These are phyloP conservation scores for Hydractinia symbiolongicarpus DNA, from an alignment of 30 jellyfish, hydroid and myxozoan species.

Conservation along the genomic window DNA sequence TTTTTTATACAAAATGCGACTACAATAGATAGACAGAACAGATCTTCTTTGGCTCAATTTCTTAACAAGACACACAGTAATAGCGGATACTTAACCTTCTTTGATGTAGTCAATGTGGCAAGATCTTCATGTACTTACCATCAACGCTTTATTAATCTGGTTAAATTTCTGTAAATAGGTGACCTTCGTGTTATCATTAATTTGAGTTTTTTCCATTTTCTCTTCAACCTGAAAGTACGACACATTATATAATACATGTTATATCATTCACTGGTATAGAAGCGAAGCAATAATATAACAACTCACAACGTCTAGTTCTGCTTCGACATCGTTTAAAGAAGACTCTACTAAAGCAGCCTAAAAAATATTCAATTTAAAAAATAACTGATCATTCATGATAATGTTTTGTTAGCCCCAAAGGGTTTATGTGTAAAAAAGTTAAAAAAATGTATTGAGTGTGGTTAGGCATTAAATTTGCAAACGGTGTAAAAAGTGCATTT, in stretches of 20 bases:
- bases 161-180: constrained; percentile 35
- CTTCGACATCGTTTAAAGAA: constrained; percentile 30
- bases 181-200: not conserved
- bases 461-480: not conserved
- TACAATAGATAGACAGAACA: too few species aligned
- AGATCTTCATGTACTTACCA: constrained; percentile 24
- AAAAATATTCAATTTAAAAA: not conserved
- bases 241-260: not conserved
- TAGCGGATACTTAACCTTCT: too few species aligned
- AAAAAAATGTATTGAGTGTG: too few species aligned
- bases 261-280: not conserved
- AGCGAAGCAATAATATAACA: not conserved
- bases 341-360: constrained; percentile 23
- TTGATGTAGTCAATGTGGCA: too few species aligned
- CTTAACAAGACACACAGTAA: too few species aligned
- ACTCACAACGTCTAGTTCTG: constrained; percentile 23
- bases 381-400: not conserved
- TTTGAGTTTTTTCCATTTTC: not conserved
- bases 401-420: too few species aligned
- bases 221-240: constrained; percentile 6
- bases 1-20: too few species aligned
- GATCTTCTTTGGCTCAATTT: too few species aligned
- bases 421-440: too few species aligned
- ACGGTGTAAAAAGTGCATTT: not conserved
- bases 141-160: constrained; percentile 59